Evolutionary conservation across 2,113 vertebrate species (phyloP).

Genomic region (Labrus mixtus): DNA sequence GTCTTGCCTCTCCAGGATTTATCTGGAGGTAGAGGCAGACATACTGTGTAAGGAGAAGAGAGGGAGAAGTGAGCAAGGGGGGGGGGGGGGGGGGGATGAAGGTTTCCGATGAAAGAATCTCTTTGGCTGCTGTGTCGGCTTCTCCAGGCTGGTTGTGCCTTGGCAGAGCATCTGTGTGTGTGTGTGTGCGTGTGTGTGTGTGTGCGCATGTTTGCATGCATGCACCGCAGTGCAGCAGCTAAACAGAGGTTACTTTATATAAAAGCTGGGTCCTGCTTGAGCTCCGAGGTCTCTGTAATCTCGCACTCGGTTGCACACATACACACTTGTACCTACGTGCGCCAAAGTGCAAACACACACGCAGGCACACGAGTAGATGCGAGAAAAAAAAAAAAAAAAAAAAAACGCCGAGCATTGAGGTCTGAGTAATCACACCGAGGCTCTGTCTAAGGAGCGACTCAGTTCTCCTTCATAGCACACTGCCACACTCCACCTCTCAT

Average conservation of each 20-base stretch:
- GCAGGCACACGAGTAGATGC: constrained; percentile 17
- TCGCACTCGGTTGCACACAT: constrained; percentile 57
- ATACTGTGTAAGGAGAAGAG: constrained; percentile 7
- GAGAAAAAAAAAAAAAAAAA: not conserved
- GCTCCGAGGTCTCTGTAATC: constrained; percentile 75
- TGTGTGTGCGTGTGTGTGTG: constrained; percentile 12
- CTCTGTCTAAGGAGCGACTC: constrained; percentile 66
- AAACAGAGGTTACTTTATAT: constrained; percentile 80
- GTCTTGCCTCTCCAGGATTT: constrained; percentile 27
- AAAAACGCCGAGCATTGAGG: constrained; percentile 64
- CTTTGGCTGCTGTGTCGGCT: constrained; percentile 49
- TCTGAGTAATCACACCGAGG: constrained; percentile 70
- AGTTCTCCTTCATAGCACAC: constrained; percentile 63
- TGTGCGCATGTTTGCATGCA: constrained; percentile 51
- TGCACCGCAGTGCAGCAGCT: constrained; percentile 68
- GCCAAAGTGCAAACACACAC: not conserved
- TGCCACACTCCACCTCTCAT: constrained; percentile 73
- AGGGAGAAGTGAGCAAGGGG: constrained; percentile 8
- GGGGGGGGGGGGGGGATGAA: constrained; percentile 6
- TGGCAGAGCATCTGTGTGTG: constrained; percentile 46
- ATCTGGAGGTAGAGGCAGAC: constrained; percentile 15
- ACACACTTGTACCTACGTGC: constrained; percentile 30
- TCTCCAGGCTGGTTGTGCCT: constrained; percentile 49
- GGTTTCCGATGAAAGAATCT: constrained; percentile 61
- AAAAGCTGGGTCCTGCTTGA: constrained; percentile 76